Evolutionary conservation across 2,888 invertebrate species (phyloP).

Genomic region (Isoperla grammatica): DNA sequence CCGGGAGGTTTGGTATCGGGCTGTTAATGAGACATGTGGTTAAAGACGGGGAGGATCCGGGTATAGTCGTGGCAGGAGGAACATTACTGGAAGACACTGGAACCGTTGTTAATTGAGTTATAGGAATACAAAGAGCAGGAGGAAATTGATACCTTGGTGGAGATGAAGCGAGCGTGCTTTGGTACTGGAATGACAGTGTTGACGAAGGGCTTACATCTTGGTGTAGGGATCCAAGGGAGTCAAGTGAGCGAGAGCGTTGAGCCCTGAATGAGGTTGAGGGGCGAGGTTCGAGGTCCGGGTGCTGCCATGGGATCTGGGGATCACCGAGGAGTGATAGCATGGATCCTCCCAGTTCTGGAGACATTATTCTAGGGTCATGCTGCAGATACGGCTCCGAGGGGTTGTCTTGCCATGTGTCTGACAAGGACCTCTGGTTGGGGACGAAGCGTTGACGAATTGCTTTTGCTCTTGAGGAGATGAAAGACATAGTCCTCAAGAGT

Average conservation of each 20-base stretch:
- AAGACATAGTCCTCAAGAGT: conserved; percentile 24
- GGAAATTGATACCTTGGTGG: not conserved
- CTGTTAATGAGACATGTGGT: conserved; percentile 12
- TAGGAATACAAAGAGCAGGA: too few species aligned
- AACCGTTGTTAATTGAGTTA: not conserved
- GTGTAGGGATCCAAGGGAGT: conserved; percentile 25
- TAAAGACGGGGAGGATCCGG: conserved; percentile 24
- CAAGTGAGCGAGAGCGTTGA: conserved; percentile 31
- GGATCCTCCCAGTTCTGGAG: conserved; percentile 28
- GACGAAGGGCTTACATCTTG: conserved; percentile 17
- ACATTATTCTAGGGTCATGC: conserved; percentile 22
- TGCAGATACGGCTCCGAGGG: conserved; percentile 20
- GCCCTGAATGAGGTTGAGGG: conserved; percentile 13
- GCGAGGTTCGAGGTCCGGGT: not conserved
- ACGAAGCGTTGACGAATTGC: conserved; percentile 30
- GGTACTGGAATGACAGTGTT: conserved; percentile 5
- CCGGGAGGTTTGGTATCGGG: conserved; percentile 6
- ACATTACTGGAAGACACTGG: not conserved
- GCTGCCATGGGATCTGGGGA: conserved; percentile 15
- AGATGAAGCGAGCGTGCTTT: not conserved
- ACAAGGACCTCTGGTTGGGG: conserved; percentile 28
- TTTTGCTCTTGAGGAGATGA: conserved; percentile 29
- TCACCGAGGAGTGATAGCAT: conserved; percentile 29
- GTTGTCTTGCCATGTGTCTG: conserved; percentile 29
- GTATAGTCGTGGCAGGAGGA: conserved; percentile 19